A percentile compares a stretch with the other conserved stretches of the same genome.
phyloP scores from a whole-genome alignment of 2,888 invertebrate species.

The Drosophila fulvimacula region DNA sequence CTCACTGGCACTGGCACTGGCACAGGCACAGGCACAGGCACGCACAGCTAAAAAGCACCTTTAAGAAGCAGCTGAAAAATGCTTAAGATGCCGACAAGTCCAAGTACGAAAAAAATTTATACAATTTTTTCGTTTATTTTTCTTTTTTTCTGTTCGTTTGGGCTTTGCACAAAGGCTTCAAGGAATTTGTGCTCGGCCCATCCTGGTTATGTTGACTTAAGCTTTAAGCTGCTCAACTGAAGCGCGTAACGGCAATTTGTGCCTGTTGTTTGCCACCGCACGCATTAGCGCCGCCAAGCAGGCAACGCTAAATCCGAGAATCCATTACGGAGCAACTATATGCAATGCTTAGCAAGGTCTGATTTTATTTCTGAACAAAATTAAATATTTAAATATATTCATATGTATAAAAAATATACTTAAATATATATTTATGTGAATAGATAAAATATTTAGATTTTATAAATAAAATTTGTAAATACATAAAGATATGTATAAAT shows the following conservation, averaged over 20 bases:
- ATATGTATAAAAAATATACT: too few species aligned
- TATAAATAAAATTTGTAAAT: too few species aligned
- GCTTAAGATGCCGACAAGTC: slow-evolving; percentile 65
- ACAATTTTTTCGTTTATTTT: slow-evolving; percentile 42
- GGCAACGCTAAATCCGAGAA: slow-evolving; percentile 46
- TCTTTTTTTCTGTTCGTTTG: slow-evolving; percentile 10
- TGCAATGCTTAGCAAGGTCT: background rate
- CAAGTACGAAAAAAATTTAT: slow-evolving; percentile 49
- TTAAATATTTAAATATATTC: background rate
- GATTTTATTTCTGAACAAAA: too few species aligned
- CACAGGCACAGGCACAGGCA: too few species aligned
- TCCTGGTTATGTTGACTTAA: slow-evolving; percentile 69
- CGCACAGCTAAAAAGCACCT: slow-evolving; percentile 36
- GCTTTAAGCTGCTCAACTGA: slow-evolving; percentile 79
- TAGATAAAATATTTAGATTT: too few species aligned
- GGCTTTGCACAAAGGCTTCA: slow-evolving; percentile 58
- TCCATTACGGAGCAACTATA: slow-evolving; percentile 27
- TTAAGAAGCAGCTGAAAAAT: slow-evolving; percentile 67
- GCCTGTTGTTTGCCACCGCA: slow-evolving; percentile 59
- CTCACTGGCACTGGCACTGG: background rate
- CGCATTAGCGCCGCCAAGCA: slow-evolving; percentile 62
- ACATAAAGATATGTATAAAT: too few species aligned
- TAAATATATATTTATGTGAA: too few species aligned
- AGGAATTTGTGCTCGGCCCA: slow-evolving; percentile 48
- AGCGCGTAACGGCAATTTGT: slow-evolving; percentile 77